These are phyloP conservation scores for Idaea dimidiata DNA, from an alignment of 2,888 invertebrate genomes.

Conservation along the genomic window DNA sequence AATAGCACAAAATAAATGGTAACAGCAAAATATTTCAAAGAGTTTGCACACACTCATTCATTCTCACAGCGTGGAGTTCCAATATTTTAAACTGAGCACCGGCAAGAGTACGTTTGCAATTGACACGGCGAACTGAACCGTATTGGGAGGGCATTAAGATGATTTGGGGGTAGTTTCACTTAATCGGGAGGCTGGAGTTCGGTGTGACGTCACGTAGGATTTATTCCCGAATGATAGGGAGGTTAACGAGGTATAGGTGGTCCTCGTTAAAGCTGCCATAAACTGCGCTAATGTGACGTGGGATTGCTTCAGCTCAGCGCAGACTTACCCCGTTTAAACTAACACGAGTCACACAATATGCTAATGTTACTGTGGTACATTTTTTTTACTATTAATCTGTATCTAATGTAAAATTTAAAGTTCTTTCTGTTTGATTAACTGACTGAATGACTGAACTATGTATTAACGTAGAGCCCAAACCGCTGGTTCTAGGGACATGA, in stretches of 20 bases:
- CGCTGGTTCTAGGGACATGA: no score
- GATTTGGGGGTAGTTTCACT: constrained; percentile 39
- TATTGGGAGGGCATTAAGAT: constrained; percentile 35
- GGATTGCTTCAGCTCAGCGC: constrained; percentile 35
- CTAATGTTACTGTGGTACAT: no score
- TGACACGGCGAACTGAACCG: constrained; percentile 34
- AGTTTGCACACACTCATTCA: constrained; percentile 48
- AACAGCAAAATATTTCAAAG: constrained; percentile 42
- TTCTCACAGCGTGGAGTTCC: constrained; percentile 36
- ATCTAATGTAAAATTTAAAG: no score
- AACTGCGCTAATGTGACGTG: constrained; percentile 60
- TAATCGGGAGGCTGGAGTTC: constrained; percentile 37
- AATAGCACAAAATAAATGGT: constrained; percentile 36
- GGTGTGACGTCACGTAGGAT: constrained; percentile 50
- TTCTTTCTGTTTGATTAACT: no score
- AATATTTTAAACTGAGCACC: constrained; percentile 44
- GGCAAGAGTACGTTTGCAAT: constrained; percentile 5
- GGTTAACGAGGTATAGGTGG: constrained; percentile 64
- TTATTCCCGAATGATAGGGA: constrained; percentile 58
- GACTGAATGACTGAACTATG: no score
- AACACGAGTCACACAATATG: no score
- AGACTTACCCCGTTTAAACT: constrained; percentile 22
- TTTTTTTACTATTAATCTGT: no score
- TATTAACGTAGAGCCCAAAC: no score
- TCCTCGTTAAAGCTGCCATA: constrained; percentile 60